Evolutionary conservation across 2,888 invertebrate species (phyloP).

Genomic region (Orthosia incerta): DNA sequence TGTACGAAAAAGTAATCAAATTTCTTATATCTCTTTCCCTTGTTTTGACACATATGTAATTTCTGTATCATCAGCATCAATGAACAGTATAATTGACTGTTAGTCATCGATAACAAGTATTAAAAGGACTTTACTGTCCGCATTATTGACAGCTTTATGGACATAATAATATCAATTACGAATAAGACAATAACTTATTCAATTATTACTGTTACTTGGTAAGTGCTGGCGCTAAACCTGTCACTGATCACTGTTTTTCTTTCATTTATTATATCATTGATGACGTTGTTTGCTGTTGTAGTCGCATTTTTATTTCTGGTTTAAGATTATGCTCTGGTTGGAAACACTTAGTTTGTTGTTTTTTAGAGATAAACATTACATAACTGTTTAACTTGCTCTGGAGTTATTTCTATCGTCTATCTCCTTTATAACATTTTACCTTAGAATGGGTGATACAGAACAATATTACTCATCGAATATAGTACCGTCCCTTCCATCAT

Average conservation of each 20-base stretch:
- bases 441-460: constrained; percentile 3
- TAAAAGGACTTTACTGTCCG: constrained; percentile 1
- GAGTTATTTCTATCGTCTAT: neutral
- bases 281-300: neutral
- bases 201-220: constrained; percentile 31
- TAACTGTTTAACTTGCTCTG: neutral
- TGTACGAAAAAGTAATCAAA: neutral
- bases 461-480: neutral
- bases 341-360: no score
- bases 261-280: no score
- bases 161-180: constrained; percentile 12
- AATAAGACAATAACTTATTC: constrained; percentile 24
- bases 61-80: neutral
- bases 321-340: no score
- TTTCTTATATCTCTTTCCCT: neutral
- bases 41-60: neutral
- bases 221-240: constrained; percentile 4
- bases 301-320: no score
- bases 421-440: neutral
- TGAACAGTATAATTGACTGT: neutral
- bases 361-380: no score
- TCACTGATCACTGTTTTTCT: neutral
- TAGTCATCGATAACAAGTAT: neutral
- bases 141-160: constrained; percentile 47
- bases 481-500: constrained; percentile 3